Percentiles rank a stretch among this genome's conserved stretches.
Evolutionary conservation across 2,888 invertebrate genomes (phyloP).

Genomic region (Brenthis ino): DNA sequence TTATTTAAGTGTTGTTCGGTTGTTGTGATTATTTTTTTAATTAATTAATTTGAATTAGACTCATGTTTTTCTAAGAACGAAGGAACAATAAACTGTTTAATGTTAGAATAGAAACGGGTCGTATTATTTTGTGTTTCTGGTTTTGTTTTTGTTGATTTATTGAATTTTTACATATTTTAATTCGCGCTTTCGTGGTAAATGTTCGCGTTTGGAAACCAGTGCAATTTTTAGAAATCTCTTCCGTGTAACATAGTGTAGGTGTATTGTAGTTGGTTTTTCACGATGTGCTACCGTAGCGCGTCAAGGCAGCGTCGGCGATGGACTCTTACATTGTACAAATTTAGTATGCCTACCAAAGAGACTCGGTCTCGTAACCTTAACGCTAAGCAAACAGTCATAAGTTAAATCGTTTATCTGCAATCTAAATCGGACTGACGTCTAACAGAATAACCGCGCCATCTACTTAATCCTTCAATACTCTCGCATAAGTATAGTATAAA

Average conservation of each 20-base stretch:
- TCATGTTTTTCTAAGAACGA: constrained; percentile 68
- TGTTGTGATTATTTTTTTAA: constrained; percentile 79
- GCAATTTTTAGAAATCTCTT: constrained; percentile 83
- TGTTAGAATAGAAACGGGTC: constrained; percentile 81
- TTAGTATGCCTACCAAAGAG: constrained; percentile 83
- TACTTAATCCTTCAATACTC: constrained; percentile 78
- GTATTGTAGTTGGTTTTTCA: constrained; percentile 73
- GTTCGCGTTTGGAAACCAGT: constrained; percentile 81
- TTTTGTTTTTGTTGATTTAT: constrained; percentile 76
- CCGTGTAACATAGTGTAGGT: constrained; percentile 80
- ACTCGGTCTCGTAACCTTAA: constrained; percentile 83
- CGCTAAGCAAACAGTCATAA: constrained; percentile 79
- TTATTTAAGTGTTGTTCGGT: constrained; percentile 82
- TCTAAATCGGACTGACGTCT: constrained; percentile 65
- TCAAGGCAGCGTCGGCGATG: constrained; percentile 64
- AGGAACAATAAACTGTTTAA: constrained; percentile 79
- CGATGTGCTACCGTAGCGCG: constrained; percentile 64
- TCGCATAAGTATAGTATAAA: constrained; percentile 81
- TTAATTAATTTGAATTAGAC: constrained; percentile 66
- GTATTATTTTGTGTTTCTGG: constrained; percentile 81
- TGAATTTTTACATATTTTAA: constrained; percentile 74
- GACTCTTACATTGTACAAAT: constrained; percentile 82
- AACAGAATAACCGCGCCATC: constrained; percentile 76
- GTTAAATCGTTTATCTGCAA: constrained; percentile 73
- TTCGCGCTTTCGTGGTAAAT: constrained; percentile 77